These are phyloP conservation scores for Hylomyscus alleni DNA, from an alignment of 2,797 vertebrate species.

Conservation along the genomic window DNA sequence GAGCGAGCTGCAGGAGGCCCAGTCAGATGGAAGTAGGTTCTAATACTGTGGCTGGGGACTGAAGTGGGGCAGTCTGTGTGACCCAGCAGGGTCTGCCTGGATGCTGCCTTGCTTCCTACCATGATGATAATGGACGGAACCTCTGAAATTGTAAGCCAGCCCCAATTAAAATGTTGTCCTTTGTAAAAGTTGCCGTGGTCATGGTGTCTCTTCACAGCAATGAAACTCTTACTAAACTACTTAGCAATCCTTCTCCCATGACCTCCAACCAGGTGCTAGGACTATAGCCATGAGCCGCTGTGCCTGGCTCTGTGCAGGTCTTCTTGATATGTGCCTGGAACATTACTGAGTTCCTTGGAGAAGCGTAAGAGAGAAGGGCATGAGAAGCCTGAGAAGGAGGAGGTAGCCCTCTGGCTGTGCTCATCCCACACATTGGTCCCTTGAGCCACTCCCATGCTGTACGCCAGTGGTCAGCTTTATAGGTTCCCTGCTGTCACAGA, in stretches of 20 bases:
- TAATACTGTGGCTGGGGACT: neutral
- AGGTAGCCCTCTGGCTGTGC: neutral
- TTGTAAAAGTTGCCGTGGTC: neutral
- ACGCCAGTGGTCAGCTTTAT: neutral
- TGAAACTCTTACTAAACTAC: neutral
- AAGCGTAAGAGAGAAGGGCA: neutral
- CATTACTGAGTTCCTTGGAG: neutral
- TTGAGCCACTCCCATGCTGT: neutral
- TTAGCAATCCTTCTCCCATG: neutral
- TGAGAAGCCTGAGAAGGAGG: neutral
- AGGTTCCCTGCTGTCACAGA: too few relatives aligned
- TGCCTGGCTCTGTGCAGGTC: neutral
- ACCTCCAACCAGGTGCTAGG: neutral
- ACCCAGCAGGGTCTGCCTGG: neutral
- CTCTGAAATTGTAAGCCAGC: neutral
- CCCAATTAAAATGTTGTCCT: neutral
- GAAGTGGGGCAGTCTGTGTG: neutral
- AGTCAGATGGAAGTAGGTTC: neutral
- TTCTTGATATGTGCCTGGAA: neutral
- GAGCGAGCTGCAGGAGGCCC: neutral
- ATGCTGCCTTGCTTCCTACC: too few relatives aligned
- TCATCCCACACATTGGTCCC: too few relatives aligned
- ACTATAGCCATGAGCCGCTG: neutral
- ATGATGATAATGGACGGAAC: neutral
- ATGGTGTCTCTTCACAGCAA: neutral